These are phyloP conservation scores for Fissipunctia ypsillon DNA, from an alignment of 2,888 invertebrate species.

Conservation along the genomic window DNA sequence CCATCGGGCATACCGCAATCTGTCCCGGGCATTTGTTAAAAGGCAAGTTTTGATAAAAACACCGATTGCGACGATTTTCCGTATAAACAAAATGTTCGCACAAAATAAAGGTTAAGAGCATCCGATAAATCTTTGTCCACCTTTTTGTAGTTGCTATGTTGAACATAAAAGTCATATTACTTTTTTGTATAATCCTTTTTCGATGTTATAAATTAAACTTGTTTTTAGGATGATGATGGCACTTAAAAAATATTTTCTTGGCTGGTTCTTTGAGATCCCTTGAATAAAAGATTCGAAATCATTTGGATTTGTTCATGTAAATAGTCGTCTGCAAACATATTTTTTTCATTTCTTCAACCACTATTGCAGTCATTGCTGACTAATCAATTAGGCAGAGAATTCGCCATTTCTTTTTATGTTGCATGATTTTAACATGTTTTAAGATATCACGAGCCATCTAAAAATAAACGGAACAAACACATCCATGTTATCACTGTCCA, in stretches of 20 bases:
- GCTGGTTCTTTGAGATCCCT: conserved; percentile 21
- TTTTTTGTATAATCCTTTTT: conserved; percentile 68
- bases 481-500: conserved; percentile 39
- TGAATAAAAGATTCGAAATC: conserved; percentile 31
- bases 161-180: conserved; percentile 65
- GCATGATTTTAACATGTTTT: conserved; percentile 45
- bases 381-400: conserved; percentile 50
- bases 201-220: conserved; percentile 52
- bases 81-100: conserved; percentile 65
- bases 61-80: conserved; percentile 67
- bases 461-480: conserved; percentile 35
- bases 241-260: conserved; percentile 29
- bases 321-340: background rate
- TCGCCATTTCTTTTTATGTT: conserved; percentile 31
- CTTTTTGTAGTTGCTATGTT: conserved; percentile 61
- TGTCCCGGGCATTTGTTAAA: conserved; percentile 75
- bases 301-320: conserved; percentile 25
- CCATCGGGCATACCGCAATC: conserved; percentile 76
- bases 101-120: conserved; percentile 64
- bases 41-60: conserved; percentile 74
- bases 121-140: conserved; percentile 65
- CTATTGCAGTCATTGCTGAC: conserved; percentile 8
- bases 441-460: conserved; percentile 43
- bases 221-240: conserved; percentile 41
- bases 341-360: conserved; percentile 1